A percentile compares a stretch with the other conserved stretches of the same genome.
These are phyloP conservation scores for Gobiocypris rarus DNA, from an alignment of 2,113 vertebrate genomes.

Conservation along the genomic window DNA sequence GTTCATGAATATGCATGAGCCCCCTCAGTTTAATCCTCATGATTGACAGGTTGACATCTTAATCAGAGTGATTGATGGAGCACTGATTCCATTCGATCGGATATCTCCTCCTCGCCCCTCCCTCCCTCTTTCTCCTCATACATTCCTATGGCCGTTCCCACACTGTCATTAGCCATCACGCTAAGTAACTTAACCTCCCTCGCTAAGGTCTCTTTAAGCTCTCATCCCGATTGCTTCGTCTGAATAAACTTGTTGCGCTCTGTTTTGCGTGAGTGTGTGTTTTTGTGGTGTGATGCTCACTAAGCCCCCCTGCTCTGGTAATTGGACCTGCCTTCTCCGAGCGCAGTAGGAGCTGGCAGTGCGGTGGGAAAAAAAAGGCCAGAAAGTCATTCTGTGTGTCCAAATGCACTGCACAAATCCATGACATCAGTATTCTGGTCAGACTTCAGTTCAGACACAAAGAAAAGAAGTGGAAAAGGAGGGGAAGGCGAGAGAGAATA, in stretches of 20 bases:
- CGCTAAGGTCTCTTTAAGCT: constrained; percentile 40
- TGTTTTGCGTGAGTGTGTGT: constrained; percentile 10
- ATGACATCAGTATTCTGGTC: constrained; percentile 64
- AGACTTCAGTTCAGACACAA: constrained; percentile 47
- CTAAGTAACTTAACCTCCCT: constrained; percentile 36
- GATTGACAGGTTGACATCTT: constrained; percentile 54
- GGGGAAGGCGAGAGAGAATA: constrained; percentile 40
- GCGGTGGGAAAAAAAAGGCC: constrained; percentile 54
- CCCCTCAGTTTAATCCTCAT: constrained; percentile 41
- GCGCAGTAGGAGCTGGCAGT: constrained; percentile 62
- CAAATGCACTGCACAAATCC: constrained; percentile 61
- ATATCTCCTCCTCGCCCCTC: constrained; percentile 38
- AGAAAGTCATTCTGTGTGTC: constrained; percentile 65
- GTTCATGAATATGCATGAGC: constrained; percentile 55
- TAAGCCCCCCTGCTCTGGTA: constrained; percentile 57
- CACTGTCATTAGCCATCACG: constrained; percentile 52
- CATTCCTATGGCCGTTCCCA: constrained; percentile 46
- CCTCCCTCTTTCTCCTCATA: constrained; percentile 22
- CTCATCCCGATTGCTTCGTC: constrained; percentile 44
- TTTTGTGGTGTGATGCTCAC: constrained; percentile 43
- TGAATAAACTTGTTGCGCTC: constrained; percentile 62
- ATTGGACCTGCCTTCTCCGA: constrained; percentile 60
- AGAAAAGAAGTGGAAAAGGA: constrained; percentile 19
- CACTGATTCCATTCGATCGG: constrained; percentile 50
- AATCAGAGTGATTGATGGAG: constrained; percentile 55